Base-by-base conservation (phyloP, 2,888 invertebrate genomes). In the Eupeodes latifasciatus region DNA sequence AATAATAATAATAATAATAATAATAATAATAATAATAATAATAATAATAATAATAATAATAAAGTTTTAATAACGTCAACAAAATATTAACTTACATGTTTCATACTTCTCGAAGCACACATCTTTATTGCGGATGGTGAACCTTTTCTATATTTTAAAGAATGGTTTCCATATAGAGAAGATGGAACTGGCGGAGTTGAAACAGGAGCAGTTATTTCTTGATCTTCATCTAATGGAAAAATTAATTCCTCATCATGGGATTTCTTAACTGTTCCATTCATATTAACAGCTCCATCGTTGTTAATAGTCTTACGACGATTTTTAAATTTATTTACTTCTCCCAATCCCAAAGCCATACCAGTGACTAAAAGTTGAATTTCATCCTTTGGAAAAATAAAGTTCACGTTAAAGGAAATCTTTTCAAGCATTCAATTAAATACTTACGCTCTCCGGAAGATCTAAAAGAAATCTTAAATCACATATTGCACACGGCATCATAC, bases 401-500 rank as follows among this genome's bases (percentile, higher is more conserved):
- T 53, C 14, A 19, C 10, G 10, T 64, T 27, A 27, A 40, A 34
- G 36, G 40, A 27, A 27, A 27, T 27, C 27, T 27, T 27, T 27
- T 0, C 11, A 27, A 69, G 11, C 19, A 67, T 64, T 57, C n/a
- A 34, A 5, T 59, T 34, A 9, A 12, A 34, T 34, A 90, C 93
- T 92, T 93, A 95, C 96, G 81, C 97, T 96, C 93, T 98, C 98
- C 0, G 98, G 98, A 90, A 98, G 94, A 90, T 98, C 97, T 1
- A 98, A 95, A 87, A 96, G 95, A 93, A 98, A 98, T 91, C 96
- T 95, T 47, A 98, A 94, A 92, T 97, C 96, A 89, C 96, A 96
- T 19, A 99, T 94, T 16, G 97, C 97, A 93, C 97, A 98, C 0
- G 98, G 98, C 86, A 96, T 96, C 96, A 98, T 96, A 14, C 97